These are phyloP conservation scores for Lepidonotus clava DNA, from an alignment of 2,888 invertebrate genomes.

Conservation along the genomic window DNA sequence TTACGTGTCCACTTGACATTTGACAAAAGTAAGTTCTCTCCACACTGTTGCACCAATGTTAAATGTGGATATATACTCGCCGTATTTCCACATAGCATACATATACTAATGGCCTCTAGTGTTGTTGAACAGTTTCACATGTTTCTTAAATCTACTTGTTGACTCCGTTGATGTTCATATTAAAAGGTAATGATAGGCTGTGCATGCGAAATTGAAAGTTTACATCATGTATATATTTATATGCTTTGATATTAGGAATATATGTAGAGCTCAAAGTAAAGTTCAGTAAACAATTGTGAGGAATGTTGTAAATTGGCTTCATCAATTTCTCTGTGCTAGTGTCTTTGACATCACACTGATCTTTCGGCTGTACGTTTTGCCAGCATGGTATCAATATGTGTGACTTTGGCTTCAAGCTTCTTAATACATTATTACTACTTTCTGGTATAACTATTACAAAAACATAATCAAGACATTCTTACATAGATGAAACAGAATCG, in stretches of 20 bases:
- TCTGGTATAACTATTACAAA: no score
- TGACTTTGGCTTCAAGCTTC: neutral
- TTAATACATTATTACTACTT: no score
- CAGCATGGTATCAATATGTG: neutral
- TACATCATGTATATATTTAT: neutral
- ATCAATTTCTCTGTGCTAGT: neutral
- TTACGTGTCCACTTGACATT: neutral
- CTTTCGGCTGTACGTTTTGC: neutral
- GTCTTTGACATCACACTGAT: neutral
- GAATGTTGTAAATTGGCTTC: slow-evolving; percentile 15
- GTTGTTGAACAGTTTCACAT: neutral
- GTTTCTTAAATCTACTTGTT: no score
- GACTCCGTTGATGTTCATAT: no score
- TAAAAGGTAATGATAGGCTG: no score
- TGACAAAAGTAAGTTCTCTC: neutral
- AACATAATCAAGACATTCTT: no score
- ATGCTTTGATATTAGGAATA: neutral
- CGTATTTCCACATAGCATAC: neutral
- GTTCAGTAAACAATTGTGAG: neutral
- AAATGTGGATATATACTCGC: neutral
- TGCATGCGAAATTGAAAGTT: neutral
- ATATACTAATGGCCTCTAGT: neutral
- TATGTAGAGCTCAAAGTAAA: no score
- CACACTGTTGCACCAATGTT: neutral
- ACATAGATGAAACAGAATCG: no score